These are phyloP conservation scores for Euplagia quadripunctaria DNA, from an alignment of 2,888 invertebrate genomes.

Conservation along the genomic window DNA sequence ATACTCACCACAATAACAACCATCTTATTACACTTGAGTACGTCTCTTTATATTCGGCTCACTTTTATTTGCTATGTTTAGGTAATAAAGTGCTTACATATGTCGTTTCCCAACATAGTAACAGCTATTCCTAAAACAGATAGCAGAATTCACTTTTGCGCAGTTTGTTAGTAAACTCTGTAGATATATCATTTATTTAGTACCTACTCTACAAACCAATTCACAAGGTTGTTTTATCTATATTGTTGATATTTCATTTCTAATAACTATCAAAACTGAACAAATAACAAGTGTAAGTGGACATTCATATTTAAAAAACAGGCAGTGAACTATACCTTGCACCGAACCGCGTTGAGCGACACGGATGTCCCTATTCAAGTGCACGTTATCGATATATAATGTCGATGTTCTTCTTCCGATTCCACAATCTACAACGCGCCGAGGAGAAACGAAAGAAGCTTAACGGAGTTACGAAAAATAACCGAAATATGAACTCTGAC, in stretches of 20 bases:
- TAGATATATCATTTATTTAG: neutral
- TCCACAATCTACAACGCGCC: constrained; percentile 95
- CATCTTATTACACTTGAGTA: constrained; percentile 20
- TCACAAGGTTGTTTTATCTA: neutral
- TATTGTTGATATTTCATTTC: neutral
- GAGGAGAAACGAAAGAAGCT: constrained; percentile 88
- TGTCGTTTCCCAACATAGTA: constrained; percentile 11
- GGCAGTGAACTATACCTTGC: constrained; percentile 27
- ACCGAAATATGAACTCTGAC: constrained; percentile 80
- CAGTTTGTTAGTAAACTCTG: neutral
- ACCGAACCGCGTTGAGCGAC: constrained; percentile 21
- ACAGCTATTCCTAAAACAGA: constrained; percentile 1
- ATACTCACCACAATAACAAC: constrained; percentile 23
- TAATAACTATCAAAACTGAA: neutral
- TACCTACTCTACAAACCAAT: neutral
- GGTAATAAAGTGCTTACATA: constrained; percentile 15
- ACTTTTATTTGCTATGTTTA: constrained; percentile 18
- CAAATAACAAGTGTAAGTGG: constrained; percentile 39
- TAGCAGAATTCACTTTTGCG: neutral
- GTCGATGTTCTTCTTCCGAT: constrained; percentile 98
- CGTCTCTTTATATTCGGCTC: constrained; percentile 22
- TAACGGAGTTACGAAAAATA: constrained; percentile 61
- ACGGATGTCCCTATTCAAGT: constrained; percentile 39
- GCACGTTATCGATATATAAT: constrained; percentile 86
- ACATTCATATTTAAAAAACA: constrained; percentile 24